Conservation (phyloP, 1,140 invertebrate species). For the honey bee (Apis mellifera) region DNA sequence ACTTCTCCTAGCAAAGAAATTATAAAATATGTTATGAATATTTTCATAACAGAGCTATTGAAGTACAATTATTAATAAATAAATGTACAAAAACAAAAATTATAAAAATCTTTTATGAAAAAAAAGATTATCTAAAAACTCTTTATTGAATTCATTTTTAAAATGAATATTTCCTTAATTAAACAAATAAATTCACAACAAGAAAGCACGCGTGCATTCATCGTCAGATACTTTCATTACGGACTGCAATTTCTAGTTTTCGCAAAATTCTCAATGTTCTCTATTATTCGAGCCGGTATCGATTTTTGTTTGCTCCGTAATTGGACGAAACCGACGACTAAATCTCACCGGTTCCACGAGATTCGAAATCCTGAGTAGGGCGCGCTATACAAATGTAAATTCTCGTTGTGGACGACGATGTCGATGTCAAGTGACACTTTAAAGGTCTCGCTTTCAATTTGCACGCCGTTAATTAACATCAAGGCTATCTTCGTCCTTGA, state of each 20-base stretch:
- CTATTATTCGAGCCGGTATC: constrained; percentile 11
- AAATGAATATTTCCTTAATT: constrained; percentile 14
- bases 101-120: too few species aligned
- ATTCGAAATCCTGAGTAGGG: background rate
- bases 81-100: too few species aligned
- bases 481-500: constrained; percentile 32
- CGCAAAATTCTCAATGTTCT: background rate
- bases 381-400: constrained; percentile 36
- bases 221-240: background rate
- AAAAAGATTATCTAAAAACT: too few species aligned
- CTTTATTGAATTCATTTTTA: too few species aligned
- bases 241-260: background rate
- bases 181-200: background rate
- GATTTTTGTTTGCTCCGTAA: constrained; percentile 32
- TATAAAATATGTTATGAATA: too few species aligned
- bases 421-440: constrained; percentile 51
- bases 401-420: constrained; percentile 23
- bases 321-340: constrained; percentile 19
- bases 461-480: constrained; percentile 59
- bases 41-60: too few species aligned
- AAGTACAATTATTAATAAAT: too few species aligned
- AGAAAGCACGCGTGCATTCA: background rate
- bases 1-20: too few species aligned
- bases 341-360: background rate
- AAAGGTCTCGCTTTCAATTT: constrained; percentile 63